Evolutionary conservation across 2,888 invertebrate species (phyloP), one percentile per base, ranked within the genome.

Genomic region (Metopia argyrocephala): DNA sequence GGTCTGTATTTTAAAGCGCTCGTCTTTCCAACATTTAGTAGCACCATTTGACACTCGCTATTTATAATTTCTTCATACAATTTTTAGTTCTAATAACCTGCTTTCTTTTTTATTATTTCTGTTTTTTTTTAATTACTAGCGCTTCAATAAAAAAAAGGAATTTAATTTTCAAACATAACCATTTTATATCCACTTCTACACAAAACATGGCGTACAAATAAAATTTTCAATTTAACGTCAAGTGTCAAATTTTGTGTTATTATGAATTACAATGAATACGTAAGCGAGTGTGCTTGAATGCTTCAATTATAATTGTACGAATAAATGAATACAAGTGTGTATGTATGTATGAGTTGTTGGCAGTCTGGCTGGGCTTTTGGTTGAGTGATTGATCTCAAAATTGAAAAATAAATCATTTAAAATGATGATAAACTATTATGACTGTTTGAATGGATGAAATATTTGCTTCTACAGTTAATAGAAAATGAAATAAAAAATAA

Each of bases 401-500:
- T 64, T 64, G 62, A 12, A 38, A 57, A 68, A 78, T 68, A 68
- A 78, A 68, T 78, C 73, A 74, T 78, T 23, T 68, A 27, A 54
- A 78, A 56, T 68, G 25, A 71, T 71, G 56, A 64, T 57, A n/a
- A n/a, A n/a, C n/a, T n/a, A 50, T 20, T 62, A 38, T 45, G 65
- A 38, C 57, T 25, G 59, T 23, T n/a, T 18, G 68, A 20, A 28
- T 38, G 45, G 38, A 54, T 23, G 5, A 20, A 68, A 48, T 61
- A 5, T 62, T 68, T 31, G 31, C 62, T 28, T 73, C 5, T 45
- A 48, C 45, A 71, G 54, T 64, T 56, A 2, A 57, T n/a, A 28
- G 5, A 56, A 54, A 46, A 38, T 38, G 38, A 9, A 38, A 38
- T 38, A 48, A 50, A 50, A 68, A 54, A 38, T 52, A 38, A 68